These are phyloP conservation scores for Anguilla rostrata DNA, from an alignment of 2,113 vertebrate species.

Conservation along the genomic window DNA sequence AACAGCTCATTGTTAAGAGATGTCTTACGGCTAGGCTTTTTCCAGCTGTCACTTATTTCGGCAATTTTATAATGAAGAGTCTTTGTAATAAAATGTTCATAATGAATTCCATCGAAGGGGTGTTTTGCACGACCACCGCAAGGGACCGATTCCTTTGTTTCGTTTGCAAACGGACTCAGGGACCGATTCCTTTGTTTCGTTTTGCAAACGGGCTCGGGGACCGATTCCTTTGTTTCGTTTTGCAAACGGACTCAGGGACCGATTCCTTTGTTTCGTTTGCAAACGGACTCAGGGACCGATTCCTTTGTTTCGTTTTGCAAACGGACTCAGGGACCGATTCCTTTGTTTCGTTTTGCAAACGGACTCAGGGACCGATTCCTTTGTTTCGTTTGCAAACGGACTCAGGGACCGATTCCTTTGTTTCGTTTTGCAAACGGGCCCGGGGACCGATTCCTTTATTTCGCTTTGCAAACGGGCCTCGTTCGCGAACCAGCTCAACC, in stretches of 20 bases:
- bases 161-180: background rate
- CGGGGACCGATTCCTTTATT: too few relatives aligned
- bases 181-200: too few relatives aligned
- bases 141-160: background rate
- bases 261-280: background rate
- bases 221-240: too few relatives aligned
- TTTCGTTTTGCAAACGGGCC: too few relatives aligned
- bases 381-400: background rate
- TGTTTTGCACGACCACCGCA: background rate
- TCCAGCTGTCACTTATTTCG: background rate
- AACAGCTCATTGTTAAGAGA: background rate
- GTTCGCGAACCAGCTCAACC: background rate
- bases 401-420: too few relatives aligned
- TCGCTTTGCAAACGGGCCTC: too few relatives aligned
- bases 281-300: background rate
- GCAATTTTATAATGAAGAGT: background rate
- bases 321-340: too few relatives aligned
- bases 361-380: background rate
- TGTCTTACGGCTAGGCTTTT: background rate
- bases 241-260: background rate
- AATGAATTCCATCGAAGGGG: background rate
- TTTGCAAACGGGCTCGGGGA: too few relatives aligned
- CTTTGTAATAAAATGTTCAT: too few relatives aligned
- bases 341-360: too few relatives aligned
- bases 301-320: too few relatives aligned